phyloP scores from a whole-genome alignment of 2,113 vertebrate species.

The Tympanuchus pallidicinctus region DNA sequence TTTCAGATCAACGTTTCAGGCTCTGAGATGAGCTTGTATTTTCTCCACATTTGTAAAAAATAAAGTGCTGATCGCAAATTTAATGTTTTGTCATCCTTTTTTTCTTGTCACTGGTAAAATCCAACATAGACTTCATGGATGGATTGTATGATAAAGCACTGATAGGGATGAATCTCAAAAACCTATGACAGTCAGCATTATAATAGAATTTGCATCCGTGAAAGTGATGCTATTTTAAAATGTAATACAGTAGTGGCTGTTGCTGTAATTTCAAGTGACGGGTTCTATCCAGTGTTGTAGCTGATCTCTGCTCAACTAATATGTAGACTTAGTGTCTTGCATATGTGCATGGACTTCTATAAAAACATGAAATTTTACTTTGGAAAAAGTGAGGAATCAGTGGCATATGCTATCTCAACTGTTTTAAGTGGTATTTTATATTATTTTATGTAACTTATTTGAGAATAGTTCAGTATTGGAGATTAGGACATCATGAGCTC shows the following conservation, averaged over 20 bases:
- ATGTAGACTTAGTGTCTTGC: background rate
- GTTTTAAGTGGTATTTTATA: background rate
- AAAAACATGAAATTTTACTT: background rate
- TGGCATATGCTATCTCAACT: background rate
- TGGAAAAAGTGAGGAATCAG: background rate
- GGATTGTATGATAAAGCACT: background rate
- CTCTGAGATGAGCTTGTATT: background rate
- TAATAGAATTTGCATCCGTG: background rate
- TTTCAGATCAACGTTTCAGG: background rate
- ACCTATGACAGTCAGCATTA: background rate
- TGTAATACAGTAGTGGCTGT: background rate
- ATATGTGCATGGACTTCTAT: background rate
- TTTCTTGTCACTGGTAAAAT: background rate
- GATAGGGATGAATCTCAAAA: background rate
- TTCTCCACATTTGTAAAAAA: background rate
- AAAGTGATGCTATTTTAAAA: background rate
- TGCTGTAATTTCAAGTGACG: background rate
- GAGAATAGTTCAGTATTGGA: background rate
- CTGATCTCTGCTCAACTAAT: background rate
- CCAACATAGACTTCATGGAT: rapidly evolving
- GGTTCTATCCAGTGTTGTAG: background rate
- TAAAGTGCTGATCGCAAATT: background rate
- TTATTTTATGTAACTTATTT: background rate
- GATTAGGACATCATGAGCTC: background rate
- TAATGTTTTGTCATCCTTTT: background rate